Evolutionary conservation across 2,797 vertebrate species (phyloP).

Genomic region (Dicrostonyx torquatus): DNA sequence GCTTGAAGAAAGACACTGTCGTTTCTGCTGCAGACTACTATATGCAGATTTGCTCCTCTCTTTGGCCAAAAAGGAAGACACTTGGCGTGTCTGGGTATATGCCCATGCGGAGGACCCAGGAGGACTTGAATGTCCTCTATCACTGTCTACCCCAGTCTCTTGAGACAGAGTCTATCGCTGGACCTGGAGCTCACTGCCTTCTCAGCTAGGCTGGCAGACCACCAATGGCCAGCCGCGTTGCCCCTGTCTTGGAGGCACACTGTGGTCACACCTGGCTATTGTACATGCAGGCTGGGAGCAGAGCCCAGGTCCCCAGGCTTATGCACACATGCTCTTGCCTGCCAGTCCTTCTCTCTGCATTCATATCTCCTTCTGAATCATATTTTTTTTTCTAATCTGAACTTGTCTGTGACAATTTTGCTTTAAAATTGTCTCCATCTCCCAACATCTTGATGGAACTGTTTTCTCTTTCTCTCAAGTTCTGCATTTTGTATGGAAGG

Average conservation of each 20-base stretch:
- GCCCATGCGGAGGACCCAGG: not conserved
- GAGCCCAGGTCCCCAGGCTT: not conserved
- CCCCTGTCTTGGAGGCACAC: not conserved
- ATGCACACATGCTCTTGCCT: not conserved
- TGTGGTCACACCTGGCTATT: not conserved
- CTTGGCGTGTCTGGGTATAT: not conserved
- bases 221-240: not conserved
- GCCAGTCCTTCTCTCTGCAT: not conserved
- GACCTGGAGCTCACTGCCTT: not conserved
- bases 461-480: not conserved
- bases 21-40: not conserved
- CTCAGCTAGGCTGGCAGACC: not conserved
- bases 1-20: not conserved
- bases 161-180: not conserved
- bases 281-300: not conserved
- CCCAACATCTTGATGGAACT: accelerated
- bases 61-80: not conserved
- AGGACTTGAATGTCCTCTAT: not conserved
- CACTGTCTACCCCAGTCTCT: not conserved
- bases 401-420: not conserved
- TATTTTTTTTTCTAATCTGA: not conserved
- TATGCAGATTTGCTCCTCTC: not conserved
- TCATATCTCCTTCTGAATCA: not conserved
- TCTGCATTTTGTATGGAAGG: not conserved
- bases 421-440: not conserved